These are phyloP conservation scores for Gracilinanus agilis DNA, from an alignment of 2,113 vertebrate genomes.

Conservation along the genomic window DNA sequence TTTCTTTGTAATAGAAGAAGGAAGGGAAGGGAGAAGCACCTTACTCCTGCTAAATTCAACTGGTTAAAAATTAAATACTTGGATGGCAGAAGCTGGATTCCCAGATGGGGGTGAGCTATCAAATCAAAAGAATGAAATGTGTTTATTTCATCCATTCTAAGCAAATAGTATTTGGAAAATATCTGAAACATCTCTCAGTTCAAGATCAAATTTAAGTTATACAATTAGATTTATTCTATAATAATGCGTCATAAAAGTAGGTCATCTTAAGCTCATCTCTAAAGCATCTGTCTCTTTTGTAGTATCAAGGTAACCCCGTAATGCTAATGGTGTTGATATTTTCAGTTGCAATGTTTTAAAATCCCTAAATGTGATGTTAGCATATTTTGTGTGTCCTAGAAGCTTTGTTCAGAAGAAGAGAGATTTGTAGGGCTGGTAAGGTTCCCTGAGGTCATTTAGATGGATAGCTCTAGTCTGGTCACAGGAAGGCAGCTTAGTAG, in stretches of 20 bases:
- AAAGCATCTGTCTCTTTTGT: not conserved
- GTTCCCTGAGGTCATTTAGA: not conserved
- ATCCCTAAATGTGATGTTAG: not conserved
- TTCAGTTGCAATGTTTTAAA: not conserved
- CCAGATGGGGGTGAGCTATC: slow-evolving; percentile 6
- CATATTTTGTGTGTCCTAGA: not conserved
- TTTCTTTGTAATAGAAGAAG: not conserved
- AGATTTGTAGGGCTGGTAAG: not conserved
- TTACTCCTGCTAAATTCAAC: not conserved
- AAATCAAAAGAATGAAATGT: slow-evolving; percentile 29
- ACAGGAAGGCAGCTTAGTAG: not conserved
- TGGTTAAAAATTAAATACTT: not conserved
- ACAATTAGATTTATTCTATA: slow-evolving; percentile 54
- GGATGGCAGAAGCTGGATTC: slow-evolving; percentile 11
- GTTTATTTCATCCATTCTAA: slow-evolving; percentile 50
- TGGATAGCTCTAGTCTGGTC: not conserved
- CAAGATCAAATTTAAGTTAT: slow-evolving; percentile 43
- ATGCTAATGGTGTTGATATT: slow-evolving; percentile 21
- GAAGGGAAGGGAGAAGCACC: not conserved
- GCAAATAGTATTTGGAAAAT: slow-evolving; percentile 52
- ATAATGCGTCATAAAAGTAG: slow-evolving; percentile 48
- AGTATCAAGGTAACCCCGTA: slow-evolving; percentile 14
- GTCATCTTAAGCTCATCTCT: slow-evolving; percentile 35
- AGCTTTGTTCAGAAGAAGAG: slow-evolving; percentile 20
- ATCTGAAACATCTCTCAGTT: slow-evolving; percentile 24